Evolutionary conservation across 2,113 vertebrate species (phyloP).

Genomic region (Ptilonorhynchus violaceus): DNA sequence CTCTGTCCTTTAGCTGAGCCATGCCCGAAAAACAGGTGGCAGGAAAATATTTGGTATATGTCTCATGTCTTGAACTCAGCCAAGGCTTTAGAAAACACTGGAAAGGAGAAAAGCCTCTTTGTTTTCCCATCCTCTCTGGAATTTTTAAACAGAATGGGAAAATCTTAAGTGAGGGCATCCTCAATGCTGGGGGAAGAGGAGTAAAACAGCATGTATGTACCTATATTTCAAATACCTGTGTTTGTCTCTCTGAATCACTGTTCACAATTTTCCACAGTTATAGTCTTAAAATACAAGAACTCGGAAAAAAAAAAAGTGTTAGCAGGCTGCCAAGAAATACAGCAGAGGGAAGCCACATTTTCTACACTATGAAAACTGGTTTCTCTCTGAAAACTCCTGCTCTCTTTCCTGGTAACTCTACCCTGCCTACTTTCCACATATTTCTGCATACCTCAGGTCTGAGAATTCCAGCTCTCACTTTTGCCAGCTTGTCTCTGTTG

Average conservation of each 20-base stretch:
- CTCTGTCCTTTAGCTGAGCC: not conserved
- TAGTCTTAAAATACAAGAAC: slow-evolving; percentile 56
- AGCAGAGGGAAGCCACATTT: not conserved
- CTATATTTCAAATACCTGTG: not conserved
- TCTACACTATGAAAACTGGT: not conserved
- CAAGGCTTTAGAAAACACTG: not conserved
- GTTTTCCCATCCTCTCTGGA: not conserved
- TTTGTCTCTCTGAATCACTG: not conserved
- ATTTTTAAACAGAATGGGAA: not conserved
- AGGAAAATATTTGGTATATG: not conserved
- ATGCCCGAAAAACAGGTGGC: not conserved
- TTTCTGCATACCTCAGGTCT: slow-evolving; percentile 30
- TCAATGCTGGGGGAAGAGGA: not conserved
- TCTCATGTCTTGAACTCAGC: not conserved
- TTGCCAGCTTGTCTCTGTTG: not conserved
- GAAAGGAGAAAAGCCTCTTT: not conserved
- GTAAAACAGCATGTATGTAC: not conserved
- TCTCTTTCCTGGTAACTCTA: not conserved
- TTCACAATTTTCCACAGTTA: not conserved
- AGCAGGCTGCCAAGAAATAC: not conserved
- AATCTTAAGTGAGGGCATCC: not conserved
- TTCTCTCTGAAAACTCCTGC: not conserved
- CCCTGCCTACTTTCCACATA: not conserved
- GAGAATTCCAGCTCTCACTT: slow-evolving; percentile 40
- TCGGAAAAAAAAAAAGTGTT: not conserved